phyloP scores from a whole-genome alignment of 2,113 vertebrate genomes.

The Phylloscopus trochilus region DNA sequence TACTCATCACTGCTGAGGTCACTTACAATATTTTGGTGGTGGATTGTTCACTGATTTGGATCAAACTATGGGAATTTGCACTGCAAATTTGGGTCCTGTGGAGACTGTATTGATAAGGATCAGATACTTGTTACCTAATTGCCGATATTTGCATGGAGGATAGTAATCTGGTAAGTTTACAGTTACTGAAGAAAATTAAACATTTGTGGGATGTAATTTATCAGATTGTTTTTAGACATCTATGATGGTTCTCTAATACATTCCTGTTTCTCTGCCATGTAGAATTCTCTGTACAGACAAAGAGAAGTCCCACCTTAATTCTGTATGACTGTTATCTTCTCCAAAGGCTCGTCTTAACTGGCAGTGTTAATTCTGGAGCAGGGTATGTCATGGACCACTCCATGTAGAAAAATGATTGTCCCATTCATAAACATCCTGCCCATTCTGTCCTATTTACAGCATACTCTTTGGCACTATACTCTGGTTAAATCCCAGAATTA shows the following conservation, averaged over 20 bases:
- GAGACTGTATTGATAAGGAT: background rate
- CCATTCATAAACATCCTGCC: background rate
- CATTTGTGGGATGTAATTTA: background rate
- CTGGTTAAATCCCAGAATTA: background rate
- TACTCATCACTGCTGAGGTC: background rate
- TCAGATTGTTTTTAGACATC: background rate
- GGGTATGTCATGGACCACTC: background rate
- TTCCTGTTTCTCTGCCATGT: background rate
- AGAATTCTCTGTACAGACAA: background rate
- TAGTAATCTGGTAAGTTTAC: background rate
- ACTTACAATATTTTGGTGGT: background rate
- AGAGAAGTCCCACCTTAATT: background rate
- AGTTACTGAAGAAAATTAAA: background rate
- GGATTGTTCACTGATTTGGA: background rate
- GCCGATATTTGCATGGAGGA: background rate
- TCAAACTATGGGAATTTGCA: background rate
- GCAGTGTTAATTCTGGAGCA: background rate
- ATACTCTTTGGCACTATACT: background rate
- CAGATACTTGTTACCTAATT: background rate
- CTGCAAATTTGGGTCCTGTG: background rate
- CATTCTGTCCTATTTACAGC: background rate
- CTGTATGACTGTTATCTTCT: background rate
- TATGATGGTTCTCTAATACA: fast-evolving
- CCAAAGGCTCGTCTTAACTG: background rate
- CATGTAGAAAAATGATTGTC: background rate